Conservation (phyloP, 2,797 vertebrate species). For the Phalloptychus januarius region DNA sequence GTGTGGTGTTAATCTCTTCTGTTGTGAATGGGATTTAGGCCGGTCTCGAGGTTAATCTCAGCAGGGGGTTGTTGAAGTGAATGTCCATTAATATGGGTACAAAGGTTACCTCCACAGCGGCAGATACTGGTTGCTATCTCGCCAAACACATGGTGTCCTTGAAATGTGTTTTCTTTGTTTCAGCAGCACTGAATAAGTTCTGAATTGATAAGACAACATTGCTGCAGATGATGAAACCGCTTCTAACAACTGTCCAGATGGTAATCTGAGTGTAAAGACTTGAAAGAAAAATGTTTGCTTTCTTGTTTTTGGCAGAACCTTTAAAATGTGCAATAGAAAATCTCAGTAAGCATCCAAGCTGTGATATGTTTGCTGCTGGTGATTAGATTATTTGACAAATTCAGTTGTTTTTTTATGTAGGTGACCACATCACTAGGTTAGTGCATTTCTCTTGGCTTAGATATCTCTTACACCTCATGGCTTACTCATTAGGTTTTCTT, state of each 20-base stretch:
- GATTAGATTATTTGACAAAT: constrained; percentile 12
- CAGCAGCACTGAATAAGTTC: constrained; percentile 34
- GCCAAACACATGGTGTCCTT: constrained; percentile 46
- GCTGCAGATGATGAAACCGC: constrained; percentile 62
- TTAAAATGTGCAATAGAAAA: constrained; percentile 15
- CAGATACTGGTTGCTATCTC: constrained; percentile 57
- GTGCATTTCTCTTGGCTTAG: background rate
- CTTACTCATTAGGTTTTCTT: constrained; percentile 1
- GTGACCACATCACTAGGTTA: background rate
- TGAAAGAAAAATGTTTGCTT: constrained; percentile 29
- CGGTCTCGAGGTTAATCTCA: constrained; percentile 59
- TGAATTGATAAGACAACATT: constrained; percentile 57
- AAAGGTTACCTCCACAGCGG: constrained; percentile 40
- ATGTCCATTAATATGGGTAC: constrained; percentile 55
- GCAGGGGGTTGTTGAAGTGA: constrained; percentile 34
- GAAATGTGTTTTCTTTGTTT: constrained; percentile 57
- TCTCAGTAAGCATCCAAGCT: background rate
- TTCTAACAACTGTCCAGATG: constrained; percentile 62
- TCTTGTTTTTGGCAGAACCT: constrained; percentile 10
- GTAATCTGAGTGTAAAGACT: constrained; percentile 52
- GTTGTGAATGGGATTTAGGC: constrained; percentile 53
- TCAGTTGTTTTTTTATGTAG: background rate
- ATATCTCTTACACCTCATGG: constrained; percentile 2
- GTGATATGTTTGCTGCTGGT: background rate
- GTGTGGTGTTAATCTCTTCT: constrained; percentile 52